Base-by-base conservation (phyloP, 2,888 invertebrate species). In the Antheraea yamamai region DNA sequence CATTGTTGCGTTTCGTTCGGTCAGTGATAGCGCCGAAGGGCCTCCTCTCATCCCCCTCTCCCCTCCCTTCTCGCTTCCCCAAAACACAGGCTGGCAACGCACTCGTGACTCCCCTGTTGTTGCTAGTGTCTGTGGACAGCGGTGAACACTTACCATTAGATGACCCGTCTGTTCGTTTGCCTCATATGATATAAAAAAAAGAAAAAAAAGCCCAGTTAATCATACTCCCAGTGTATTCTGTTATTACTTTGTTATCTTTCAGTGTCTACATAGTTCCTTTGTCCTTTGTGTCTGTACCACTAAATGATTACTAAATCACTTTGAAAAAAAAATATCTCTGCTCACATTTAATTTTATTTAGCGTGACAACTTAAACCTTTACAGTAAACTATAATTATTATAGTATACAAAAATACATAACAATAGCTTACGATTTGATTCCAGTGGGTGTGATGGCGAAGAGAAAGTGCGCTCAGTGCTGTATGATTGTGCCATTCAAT, bases 401-500 rank as follows among this genome's bases (percentile, higher is more conserved):
- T 66, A 14, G 16, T 66, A 66, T 66, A 4, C 23, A 61, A 30
- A 66, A 26, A 16, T 12, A 16, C 26, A 26, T 26, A 64, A 16
- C 26, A 10, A 30, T 66, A 10, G 30, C 64, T 66, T 66, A 66
- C 26, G 20, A 66, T 30, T 26, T 66, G 16, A 30, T 66, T 20
- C 39, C 20, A 39, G 64, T 70, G 39, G 70, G 70, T 70, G 70
- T 39, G 39, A 39, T 70, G 35, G 70, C 12, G 18, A 20, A 72
- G 74, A 72, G 74, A 75, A 75, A 75, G 74, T 75, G 68, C 20
- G 30, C 55, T 71, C 55, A 39, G 35, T 39, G 7, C 35, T 39
- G 35, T 72, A 72, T 72, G 51, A 72, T 61, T 61, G 74, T 61
- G 71, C 61, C 30, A 72, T 61, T 75, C 70, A 72, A 75, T 71